Evolutionary conservation across 1,140 invertebrate species (phyloP).

Genomic region (Ridgeia piscesae): DNA sequence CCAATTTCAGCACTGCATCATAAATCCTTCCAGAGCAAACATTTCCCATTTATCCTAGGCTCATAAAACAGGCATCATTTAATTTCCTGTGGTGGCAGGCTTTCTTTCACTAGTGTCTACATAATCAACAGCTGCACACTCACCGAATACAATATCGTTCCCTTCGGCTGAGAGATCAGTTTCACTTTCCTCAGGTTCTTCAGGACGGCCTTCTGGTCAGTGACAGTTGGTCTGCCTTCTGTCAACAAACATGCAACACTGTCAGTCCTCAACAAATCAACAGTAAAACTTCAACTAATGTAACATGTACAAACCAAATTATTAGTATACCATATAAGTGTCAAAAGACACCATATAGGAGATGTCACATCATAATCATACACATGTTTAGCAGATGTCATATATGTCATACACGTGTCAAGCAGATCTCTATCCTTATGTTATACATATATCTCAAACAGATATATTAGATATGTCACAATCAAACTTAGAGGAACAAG

Average conservation of each 20-base stretch:
- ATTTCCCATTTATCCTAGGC: neutral
- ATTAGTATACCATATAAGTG: no score
- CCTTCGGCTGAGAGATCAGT: neutral
- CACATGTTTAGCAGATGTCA: no score
- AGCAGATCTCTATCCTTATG: no score
- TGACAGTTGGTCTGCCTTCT: neutral
- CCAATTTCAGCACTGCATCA: neutral
- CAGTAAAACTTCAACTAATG: neutral
- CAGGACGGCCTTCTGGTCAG: neutral
- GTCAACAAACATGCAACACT: neutral
- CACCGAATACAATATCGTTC: neutral
- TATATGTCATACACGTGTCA: no score
- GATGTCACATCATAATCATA: no score
- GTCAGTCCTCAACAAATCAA: neutral
- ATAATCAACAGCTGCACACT: neutral
- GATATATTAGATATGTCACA: no score
- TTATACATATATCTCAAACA: no score
- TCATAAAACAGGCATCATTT: neutral
- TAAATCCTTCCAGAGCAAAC: neutral
- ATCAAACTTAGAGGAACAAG: no score
- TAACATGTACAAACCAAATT: no score
- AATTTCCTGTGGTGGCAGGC: neutral
- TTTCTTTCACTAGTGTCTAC: neutral
- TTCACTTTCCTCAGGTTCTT: neutral
- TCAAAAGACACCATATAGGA: no score